A percentile compares a stretch with the other conserved stretches of the same genome.
Evolutionary conservation across 2,113 vertebrate genomes (phyloP).

Genomic region (Eurystomus gularis): DNA sequence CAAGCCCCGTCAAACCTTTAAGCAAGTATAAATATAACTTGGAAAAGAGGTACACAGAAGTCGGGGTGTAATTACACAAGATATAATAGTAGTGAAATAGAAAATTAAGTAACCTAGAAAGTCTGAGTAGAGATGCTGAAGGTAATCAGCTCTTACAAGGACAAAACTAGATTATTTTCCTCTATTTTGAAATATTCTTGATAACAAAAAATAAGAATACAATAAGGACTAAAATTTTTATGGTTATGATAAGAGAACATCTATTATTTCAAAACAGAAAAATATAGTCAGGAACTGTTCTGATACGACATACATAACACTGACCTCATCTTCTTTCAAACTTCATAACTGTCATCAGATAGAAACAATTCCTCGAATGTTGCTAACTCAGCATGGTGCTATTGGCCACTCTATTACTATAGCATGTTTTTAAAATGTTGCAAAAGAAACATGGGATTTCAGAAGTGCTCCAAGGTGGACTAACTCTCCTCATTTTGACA

Average conservation of each 20-base stretch:
- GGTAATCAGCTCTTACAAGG: background rate
- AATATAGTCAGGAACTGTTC: background rate
- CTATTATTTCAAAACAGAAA: background rate
- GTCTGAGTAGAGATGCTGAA: background rate
- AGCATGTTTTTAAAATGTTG: background rate
- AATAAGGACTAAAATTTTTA: background rate
- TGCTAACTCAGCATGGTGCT: constrained; percentile 34
- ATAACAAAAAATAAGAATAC: background rate
- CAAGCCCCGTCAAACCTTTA: background rate
- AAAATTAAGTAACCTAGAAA: constrained; percentile 34
- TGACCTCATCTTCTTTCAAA: constrained; percentile 44
- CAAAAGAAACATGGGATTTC: constrained; percentile 26
- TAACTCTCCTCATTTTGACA: constrained; percentile 22
- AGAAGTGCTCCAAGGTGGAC: constrained; percentile 5
- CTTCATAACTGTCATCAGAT: constrained; percentile 39
- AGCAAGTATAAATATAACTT: constrained; percentile 14
- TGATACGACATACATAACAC: background rate
- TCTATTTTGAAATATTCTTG: background rate
- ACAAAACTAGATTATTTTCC: background rate
- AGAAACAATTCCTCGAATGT: constrained; percentile 5
- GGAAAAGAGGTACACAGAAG: background rate
- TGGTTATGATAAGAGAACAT: background rate
- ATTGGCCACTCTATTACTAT: background rate
- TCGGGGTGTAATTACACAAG: constrained; percentile 13
- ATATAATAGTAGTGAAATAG: background rate